These are phyloP conservation scores for Phyllostomus discolor DNA, from an alignment of 2,113 vertebrate species.

Conservation along the genomic window DNA sequence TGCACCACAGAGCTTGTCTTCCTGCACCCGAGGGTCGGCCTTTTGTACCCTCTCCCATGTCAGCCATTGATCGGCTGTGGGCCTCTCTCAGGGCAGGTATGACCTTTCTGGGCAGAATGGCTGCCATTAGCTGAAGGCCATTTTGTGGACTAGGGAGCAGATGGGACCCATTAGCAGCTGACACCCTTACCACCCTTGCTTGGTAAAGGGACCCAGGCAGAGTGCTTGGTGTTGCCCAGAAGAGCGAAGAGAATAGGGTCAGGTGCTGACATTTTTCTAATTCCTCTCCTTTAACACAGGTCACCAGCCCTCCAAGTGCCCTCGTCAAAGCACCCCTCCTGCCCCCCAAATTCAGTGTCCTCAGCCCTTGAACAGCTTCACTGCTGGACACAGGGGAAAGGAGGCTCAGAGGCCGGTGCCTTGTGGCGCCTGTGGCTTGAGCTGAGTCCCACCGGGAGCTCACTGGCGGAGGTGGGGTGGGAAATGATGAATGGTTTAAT, in stretches of 20 bases:
- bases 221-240: not conserved
- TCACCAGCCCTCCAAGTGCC: not conserved
- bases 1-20: not conserved
- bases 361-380: not conserved
- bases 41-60: no score
- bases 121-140: not conserved
- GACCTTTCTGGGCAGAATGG: not conserved
- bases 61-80: not conserved
- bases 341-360: not conserved
- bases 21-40: not conserved
- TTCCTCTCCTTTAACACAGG: not conserved
- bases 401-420: not conserved
- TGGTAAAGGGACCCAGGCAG: not conserved
- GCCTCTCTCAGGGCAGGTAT: no score
- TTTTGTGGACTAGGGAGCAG: not conserved
- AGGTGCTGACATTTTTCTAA: not conserved
- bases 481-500: not conserved
- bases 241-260: not conserved
- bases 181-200: accelerated
- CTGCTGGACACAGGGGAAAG: not conserved
- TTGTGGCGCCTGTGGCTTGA: not conserved
- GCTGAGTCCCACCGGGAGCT: no score
- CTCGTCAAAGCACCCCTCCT: not conserved
- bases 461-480: accelerated
- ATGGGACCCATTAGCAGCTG: not conserved